phyloP scores from a whole-genome alignment of 2,113 vertebrate genomes.

The Struthio camelus region DNA sequence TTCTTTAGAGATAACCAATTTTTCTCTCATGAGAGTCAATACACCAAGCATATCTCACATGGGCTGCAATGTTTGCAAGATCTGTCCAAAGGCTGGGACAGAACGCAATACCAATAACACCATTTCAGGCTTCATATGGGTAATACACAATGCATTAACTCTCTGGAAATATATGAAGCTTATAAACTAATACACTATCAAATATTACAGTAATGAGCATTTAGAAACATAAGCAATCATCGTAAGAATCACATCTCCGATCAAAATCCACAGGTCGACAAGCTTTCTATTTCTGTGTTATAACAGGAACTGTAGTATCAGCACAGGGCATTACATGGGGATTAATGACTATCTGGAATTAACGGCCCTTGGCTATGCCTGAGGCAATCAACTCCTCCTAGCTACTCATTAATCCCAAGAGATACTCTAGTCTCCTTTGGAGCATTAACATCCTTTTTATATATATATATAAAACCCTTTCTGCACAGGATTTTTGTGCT shows the following conservation, averaged over 20 bases:
- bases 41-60: not conserved
- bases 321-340: constrained; percentile 22
- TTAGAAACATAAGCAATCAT: not conserved
- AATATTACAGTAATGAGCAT: not conserved
- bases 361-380: constrained; percentile 9
- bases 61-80: not conserved
- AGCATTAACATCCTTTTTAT: not conserved
- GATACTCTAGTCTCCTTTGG: not conserved
- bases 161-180: not conserved
- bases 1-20: not conserved
- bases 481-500: not conserved
- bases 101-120: not conserved
- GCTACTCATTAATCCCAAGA: constrained; percentile 41
- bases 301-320: constrained; percentile 9
- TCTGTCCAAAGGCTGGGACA: not conserved
- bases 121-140: not conserved
- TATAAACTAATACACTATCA: not conserved
- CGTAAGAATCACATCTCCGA: not conserved
- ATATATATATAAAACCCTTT: not conserved
- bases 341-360: constrained; percentile 52
- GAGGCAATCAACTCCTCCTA: constrained; percentile 40
- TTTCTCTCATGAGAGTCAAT: not conserved
- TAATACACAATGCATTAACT: not conserved
- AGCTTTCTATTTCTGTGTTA: not conserved
- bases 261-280: not conserved